Evolutionary conservation across 1,140 invertebrate species (phyloP), one percentile per base, ranked within the genome.

Genomic region (Platyscapa corneri): DNA sequence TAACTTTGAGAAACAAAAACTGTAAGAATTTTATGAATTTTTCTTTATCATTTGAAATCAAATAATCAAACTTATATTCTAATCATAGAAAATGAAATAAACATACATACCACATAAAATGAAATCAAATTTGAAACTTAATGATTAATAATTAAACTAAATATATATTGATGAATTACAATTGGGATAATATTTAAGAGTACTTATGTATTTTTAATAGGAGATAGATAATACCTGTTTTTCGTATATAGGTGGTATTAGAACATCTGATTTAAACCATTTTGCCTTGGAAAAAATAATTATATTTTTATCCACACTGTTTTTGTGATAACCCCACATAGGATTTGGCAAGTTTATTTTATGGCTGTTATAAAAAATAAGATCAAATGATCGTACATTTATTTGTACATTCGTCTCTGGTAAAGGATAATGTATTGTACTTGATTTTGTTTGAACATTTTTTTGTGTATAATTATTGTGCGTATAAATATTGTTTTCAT

Each of bases 251-350:
- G 84, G 84, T 34, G 80, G 74, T 56, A 82, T 86, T 20, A 77
- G n/a, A 14, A 82, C 80, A 56, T 86, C 49, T 0, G 84, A 82
- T 32, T 82, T 86, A 39, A 86, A 82, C 80, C 80, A 86, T 27
- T 78, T 82, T 23, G 80, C 64, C 64, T 82, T 86, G 8, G 79
- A 86, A 42, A 86, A 86, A 46, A 86, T 82, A 20, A 86, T 82
- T 14, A 86, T 82, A 37, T 82, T 32, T 27, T 86, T 86, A n/a
- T 86, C 84, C 3, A 82, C 64, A 20, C 27, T 78, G 27, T 86
- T 86, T 60, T 86, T 86, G 27, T 86, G 84, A 46, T 77, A 86
- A 20, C 84, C 80, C 80, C 84, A 86, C 84, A 82, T 86, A 27
- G 74, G 0, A n/a, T 78, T 86, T 23, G 79, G 79, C n/a, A 86